A percentile compares a stretch with the other conserved stretches of the same genome.
Evolutionary conservation across 2,888 invertebrate genomes (phyloP).

Genomic region (Pammene fasciana): DNA sequence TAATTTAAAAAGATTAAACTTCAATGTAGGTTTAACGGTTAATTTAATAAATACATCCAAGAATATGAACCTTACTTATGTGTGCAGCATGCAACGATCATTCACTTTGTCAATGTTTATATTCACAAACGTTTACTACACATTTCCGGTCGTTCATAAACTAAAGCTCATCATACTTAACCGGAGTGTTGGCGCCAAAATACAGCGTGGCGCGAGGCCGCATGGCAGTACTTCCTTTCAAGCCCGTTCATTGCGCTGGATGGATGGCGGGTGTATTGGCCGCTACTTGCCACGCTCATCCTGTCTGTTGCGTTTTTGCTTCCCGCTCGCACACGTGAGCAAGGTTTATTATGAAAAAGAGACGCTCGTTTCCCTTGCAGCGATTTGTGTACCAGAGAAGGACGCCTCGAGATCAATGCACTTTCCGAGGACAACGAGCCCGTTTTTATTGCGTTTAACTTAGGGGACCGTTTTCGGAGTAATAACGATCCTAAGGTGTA

Average conservation of each 20-base stretch:
- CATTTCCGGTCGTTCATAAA: constrained; percentile 28
- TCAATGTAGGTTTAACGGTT: neutral
- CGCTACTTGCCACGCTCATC: constrained; percentile 78
- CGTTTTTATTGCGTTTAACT: constrained; percentile 75
- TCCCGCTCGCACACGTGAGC: constrained; percentile 68
- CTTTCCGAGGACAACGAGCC: constrained; percentile 80
- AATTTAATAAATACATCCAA: neutral
- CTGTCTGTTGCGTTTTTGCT: constrained; percentile 75
- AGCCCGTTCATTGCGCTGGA: constrained; percentile 76
- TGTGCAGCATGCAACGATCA: constrained; percentile 10
- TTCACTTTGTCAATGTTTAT: constrained; percentile 16
- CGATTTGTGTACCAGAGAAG: constrained; percentile 80
- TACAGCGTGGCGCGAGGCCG: constrained; percentile 39
- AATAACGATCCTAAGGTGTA: constrained; percentile 66
- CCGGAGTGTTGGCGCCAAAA: constrained; percentile 74
- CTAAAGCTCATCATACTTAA: constrained; percentile 44
- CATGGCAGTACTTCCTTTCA: constrained; percentile 40
- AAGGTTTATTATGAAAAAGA: constrained; percentile 62
- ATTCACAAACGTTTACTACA: constrained; percentile 28
- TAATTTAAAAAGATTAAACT: neutral
- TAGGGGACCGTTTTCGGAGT: constrained; percentile 52
- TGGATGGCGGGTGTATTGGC: constrained; percentile 75
- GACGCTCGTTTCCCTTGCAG: constrained; percentile 75
- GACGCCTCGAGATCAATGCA: constrained; percentile 82
- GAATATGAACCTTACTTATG: neutral